Conservation (phyloP, 2,113 vertebrate species). For the Gnathonemus echidnorhynchus region DNA sequence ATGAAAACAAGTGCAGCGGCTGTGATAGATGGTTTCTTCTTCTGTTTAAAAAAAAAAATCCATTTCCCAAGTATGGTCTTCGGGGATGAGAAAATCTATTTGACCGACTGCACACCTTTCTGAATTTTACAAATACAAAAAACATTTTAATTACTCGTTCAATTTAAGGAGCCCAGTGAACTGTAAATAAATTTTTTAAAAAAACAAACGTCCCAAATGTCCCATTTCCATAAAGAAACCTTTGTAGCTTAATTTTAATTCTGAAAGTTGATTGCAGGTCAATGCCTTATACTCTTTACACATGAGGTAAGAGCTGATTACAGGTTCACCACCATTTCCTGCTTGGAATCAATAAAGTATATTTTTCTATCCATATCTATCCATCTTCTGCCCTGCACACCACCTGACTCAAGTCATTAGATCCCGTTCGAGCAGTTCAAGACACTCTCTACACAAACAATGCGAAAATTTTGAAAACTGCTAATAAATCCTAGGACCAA, state of each 20-base stretch:
- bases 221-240: not conserved
- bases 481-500: not conserved
- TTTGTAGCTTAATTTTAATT: not conserved
- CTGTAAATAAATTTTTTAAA: not conserved
- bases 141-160: not conserved
- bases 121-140: not conserved
- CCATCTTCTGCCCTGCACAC: not conserved
- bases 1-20: not conserved
- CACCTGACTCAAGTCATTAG: not conserved
- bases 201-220: not conserved
- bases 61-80: not conserved
- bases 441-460: not conserved
- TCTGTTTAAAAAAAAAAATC: not conserved
- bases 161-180: not conserved
- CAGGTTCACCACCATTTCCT: not conserved
- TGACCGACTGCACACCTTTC: not conserved
- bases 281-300: not conserved
- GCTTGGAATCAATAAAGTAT: not conserved
- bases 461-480: not conserved
- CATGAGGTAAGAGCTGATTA: not conserved
- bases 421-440: not conserved
- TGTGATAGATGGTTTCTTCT: not conserved
- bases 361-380: not conserved
- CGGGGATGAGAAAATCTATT: not conserved
- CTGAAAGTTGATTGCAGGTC: not conserved